A percentile compares a stretch with the other conserved stretches of the same genome.
Conservation (phyloP, 1,140 invertebrate species). For the Drepana arcuata region DNA sequence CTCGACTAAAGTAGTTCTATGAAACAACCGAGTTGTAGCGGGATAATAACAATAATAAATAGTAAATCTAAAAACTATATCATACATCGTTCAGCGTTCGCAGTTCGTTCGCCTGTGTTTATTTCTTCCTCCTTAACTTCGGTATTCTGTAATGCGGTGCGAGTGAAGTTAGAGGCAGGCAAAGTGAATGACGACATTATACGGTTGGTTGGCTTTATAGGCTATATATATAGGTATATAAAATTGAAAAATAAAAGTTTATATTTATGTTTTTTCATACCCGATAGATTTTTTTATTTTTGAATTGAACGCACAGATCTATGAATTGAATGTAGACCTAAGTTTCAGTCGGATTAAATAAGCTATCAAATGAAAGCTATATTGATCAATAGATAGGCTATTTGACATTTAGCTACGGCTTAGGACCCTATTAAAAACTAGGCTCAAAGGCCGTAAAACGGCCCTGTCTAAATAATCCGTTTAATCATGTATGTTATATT, state of each 20-base stretch:
- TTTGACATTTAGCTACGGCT: no score
- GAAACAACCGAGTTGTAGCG: conserved; percentile 27
- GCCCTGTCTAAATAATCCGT: no score
- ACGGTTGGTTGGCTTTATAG: not conserved
- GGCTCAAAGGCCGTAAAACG: no score
- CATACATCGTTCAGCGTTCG: conserved; percentile 48
- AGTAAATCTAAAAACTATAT: conserved; percentile 51
- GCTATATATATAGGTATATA: not conserved
- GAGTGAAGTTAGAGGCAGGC: conserved; percentile 49
- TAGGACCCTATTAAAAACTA: no score
- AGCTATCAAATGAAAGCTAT: no score
- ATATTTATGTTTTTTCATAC: not conserved
- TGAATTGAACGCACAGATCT: no score
- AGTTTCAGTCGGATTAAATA: no score
- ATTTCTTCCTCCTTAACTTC: conserved; percentile 63
- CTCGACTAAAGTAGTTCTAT: not conserved
- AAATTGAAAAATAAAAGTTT: not conserved
- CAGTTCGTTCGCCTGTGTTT: conserved; percentile 41
- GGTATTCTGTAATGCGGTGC: conserved; percentile 63
- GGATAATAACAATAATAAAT: conserved; percentile 46
- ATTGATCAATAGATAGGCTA: no score
- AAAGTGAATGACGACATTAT: conserved; percentile 4
- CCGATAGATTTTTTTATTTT: no score
- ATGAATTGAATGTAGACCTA: no score
- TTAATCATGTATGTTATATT: no score